A percentile compares a stretch with the other conserved stretches of the same genome.
Evolutionary conservation across 1,140 invertebrate species (phyloP).

Genomic region (Zophobas atratus): DNA sequence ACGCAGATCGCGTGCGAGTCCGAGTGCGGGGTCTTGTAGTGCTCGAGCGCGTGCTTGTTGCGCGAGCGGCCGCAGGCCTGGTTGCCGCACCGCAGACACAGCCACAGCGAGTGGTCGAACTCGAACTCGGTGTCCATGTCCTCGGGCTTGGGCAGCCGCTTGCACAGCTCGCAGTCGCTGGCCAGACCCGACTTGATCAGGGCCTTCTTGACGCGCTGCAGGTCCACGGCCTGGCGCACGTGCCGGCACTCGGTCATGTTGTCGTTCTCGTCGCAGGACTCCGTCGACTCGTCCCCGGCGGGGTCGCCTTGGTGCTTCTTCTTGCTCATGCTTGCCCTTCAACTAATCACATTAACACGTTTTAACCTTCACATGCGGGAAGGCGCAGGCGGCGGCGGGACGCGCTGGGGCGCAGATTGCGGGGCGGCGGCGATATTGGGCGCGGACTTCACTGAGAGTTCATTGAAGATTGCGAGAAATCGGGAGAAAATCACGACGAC

Average conservation of each 20-base stretch:
- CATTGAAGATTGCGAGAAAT: slow-evolving; percentile 35
- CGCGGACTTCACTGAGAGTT: neutral
- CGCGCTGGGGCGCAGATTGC: no score
- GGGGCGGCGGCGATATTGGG: no score
- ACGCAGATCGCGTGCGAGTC: slow-evolving; percentile 83
- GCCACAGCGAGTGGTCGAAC: slow-evolving; percentile 76
- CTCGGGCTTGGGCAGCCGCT: slow-evolving; percentile 66
- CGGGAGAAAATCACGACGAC: slow-evolving; percentile 5
- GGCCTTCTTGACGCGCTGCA: slow-evolving; percentile 75
- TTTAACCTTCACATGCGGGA: slow-evolving; percentile 37
- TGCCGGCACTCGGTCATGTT: slow-evolving; percentile 75
- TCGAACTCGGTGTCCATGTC: slow-evolving; percentile 69
- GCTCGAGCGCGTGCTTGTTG: slow-evolving; percentile 82
- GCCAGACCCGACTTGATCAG: slow-evolving; percentile 73
- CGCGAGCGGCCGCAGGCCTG: slow-evolving; percentile 82
- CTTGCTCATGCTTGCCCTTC: slow-evolving; percentile 69
- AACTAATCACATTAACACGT: slow-evolving; percentile 42
- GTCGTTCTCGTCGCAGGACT: slow-evolving; percentile 74
- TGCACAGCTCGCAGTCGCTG: slow-evolving; percentile 77
- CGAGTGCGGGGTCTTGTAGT: slow-evolving; percentile 83
- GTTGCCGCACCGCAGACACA: slow-evolving; percentile 82
- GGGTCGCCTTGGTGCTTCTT: slow-evolving; percentile 78
- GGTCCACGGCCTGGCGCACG: slow-evolving; percentile 78
- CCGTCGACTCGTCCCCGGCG: slow-evolving; percentile 72
- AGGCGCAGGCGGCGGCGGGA: neutral